phyloP scores from a whole-genome alignment of 2,797 vertebrate genomes.

The Anisognathus igniventris region DNA sequence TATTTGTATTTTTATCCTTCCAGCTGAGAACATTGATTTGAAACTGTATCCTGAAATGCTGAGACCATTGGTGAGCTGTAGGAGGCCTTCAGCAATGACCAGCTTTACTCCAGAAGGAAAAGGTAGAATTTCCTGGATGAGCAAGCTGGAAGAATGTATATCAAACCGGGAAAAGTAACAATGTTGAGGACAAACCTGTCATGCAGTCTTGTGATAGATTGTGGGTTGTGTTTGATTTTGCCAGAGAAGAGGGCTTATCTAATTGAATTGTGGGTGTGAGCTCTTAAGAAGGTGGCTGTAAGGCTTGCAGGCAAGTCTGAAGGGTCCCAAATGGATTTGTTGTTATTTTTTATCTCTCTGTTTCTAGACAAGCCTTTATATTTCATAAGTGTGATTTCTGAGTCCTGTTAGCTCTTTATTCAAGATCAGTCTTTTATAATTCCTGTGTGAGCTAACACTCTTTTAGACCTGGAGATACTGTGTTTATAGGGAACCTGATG shows the following conservation, averaged over 20 bases:
- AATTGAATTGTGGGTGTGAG: neutral
- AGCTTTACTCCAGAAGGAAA: neutral
- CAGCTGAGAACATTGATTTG: neutral
- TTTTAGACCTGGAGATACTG: neutral
- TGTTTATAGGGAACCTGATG: neutral
- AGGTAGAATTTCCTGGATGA: neutral
- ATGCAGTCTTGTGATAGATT: neutral
- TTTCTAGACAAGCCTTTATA: neutral
- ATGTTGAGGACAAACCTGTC: neutral
- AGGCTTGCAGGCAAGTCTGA: neutral
- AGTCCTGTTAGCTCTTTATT: neutral
- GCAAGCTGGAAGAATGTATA: neutral
- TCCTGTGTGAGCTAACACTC: neutral
- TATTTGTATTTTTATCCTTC: conserved; percentile 14
- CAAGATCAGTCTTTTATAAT: neutral
- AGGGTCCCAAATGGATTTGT: neutral
- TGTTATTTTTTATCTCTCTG: neutral
- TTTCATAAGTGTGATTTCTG: neutral
- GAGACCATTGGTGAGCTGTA: neutral
- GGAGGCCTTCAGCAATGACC: neutral
- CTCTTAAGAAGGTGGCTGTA: neutral
- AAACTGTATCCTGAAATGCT: neutral
- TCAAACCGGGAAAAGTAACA: neutral
- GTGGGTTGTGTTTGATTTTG: neutral
- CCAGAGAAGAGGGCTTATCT: neutral